Evolutionary conservation across 2,113 vertebrate species (phyloP).

Genomic region (Urocolius indicus): DNA sequence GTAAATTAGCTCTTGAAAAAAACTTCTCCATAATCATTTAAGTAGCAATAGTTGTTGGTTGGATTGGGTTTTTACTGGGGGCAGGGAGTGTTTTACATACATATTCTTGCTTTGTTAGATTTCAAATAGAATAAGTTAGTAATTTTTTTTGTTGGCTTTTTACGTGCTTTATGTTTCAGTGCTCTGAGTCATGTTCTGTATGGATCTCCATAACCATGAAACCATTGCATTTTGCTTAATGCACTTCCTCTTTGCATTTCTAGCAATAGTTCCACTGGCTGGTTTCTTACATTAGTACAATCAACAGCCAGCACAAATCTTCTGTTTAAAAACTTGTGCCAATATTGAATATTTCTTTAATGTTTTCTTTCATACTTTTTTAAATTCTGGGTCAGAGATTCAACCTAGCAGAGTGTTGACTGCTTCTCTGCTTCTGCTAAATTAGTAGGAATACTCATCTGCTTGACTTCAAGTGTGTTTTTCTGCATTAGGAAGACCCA

Average conservation of each 20-base stretch:
- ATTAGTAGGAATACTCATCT: background rate
- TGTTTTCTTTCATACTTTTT: background rate
- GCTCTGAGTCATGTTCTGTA: background rate
- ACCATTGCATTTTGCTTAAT: background rate
- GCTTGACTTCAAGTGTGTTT: background rate
- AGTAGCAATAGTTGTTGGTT: background rate
- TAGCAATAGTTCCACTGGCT: background rate
- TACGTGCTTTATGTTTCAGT: background rate
- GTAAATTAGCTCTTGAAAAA: slow-evolving; percentile 8
- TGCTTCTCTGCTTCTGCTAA: background rate
- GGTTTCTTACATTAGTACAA: background rate
- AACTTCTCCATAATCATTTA: background rate
- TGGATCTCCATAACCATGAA: background rate
- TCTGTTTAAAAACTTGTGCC: background rate
- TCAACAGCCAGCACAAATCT: background rate
- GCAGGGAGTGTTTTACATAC: background rate
- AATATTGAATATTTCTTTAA: background rate
- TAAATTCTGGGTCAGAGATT: background rate
- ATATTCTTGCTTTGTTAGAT: background rate
- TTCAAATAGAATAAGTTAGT: background rate
- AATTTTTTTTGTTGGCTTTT: background rate
- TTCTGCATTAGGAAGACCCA: background rate
- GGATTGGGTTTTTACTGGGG: background rate
- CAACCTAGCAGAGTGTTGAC: background rate
- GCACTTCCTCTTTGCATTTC: background rate